Conservation (phyloP, 1,140 invertebrate genomes). For the Pteromalus puparum region DNA sequence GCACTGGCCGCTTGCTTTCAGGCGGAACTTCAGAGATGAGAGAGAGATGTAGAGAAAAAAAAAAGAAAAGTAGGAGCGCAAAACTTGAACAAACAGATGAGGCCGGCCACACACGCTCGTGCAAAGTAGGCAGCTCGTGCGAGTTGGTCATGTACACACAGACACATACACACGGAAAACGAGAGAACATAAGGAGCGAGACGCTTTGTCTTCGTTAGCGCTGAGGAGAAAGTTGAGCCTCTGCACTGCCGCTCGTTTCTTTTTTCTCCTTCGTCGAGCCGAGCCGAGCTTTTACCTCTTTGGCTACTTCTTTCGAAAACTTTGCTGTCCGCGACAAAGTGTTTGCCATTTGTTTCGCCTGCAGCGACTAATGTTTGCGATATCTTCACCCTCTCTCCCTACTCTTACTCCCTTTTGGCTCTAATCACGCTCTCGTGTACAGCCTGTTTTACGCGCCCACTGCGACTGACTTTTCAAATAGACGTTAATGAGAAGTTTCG, state of each 20-base stretch:
- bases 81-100: constrained; percentile 3
- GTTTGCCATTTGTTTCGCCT: constrained; percentile 36
- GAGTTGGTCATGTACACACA: neutral
- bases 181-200: neutral
- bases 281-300: neutral
- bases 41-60: too few relatives aligned
- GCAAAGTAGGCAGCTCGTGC: constrained; percentile 13
- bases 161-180: neutral
- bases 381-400: neutral
- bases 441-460: neutral
- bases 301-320: constrained; percentile 15
- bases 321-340: constrained; percentile 30
- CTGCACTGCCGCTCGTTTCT: neutral
- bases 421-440: constrained; percentile 13
- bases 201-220: constrained; percentile 38
- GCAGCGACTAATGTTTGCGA: constrained; percentile 23
- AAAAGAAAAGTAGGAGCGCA: neutral
- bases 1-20: neutral
- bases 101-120: neutral
- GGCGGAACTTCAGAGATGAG: neutral
- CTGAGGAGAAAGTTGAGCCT: neutral
- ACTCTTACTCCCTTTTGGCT: neutral
- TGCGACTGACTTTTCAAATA: neutral
- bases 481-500: neutral
- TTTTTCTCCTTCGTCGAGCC: neutral